Conservation (phyloP, 2,113 vertebrate species). For the Spilogale gracilis region DNA sequence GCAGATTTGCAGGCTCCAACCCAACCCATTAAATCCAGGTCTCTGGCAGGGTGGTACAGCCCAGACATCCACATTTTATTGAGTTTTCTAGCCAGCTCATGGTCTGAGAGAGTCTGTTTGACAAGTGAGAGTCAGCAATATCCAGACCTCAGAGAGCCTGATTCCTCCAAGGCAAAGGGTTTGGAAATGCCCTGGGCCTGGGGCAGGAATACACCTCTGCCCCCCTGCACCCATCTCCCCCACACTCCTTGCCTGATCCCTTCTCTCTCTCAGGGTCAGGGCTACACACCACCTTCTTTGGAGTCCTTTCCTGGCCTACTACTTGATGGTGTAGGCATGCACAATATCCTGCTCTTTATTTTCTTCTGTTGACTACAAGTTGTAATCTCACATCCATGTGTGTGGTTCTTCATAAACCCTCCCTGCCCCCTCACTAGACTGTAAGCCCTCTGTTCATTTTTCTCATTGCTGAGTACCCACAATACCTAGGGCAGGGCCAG, state of each 20-base stretch:
- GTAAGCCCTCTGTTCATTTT: not conserved
- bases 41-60: rapidly evolving
- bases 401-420: not conserved
- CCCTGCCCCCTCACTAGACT: not conserved
- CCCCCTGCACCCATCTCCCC: not conserved
- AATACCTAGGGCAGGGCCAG: not conserved
- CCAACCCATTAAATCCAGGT: not conserved
- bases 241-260: not conserved
- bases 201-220: not conserved
- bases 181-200: not conserved
- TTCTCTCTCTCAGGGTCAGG: not conserved
- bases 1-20: not conserved
- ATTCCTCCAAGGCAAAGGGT: not conserved
- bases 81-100: not conserved
- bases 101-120: not conserved
- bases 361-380: not conserved
- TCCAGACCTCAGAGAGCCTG: not conserved
- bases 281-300: not conserved
- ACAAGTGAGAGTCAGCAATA: not conserved
- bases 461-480: not conserved
- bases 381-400: not conserved
- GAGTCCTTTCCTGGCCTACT: not conserved
- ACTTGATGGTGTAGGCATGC: not conserved
- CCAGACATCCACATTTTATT: not conserved
- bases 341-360: not conserved